Conservation (phyloP, 2,113 vertebrate species). For the Paralichthys olivaceus region DNA sequence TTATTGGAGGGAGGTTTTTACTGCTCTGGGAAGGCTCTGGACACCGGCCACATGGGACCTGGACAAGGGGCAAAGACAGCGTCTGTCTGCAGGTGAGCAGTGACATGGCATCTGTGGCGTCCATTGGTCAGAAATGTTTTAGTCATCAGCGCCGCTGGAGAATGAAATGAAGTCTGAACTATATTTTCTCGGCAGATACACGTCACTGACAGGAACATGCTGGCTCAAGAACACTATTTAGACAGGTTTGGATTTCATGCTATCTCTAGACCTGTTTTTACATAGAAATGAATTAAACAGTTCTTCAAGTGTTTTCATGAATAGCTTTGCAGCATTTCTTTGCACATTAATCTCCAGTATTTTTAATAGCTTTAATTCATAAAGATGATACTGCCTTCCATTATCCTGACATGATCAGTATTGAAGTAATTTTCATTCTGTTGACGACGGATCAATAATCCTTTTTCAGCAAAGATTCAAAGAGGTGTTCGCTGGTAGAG, state of each 20-base stretch:
- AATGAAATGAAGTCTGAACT: not conserved
- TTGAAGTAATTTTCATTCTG: too few species aligned
- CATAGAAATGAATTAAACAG: not conserved
- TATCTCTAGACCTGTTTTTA: not conserved
- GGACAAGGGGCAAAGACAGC: not conserved
- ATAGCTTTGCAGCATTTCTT: not conserved
- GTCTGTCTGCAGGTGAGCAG: conserved; percentile 4
- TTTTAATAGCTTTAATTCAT: not conserved
- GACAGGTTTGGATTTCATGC: not conserved
- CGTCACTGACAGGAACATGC: too few species aligned
- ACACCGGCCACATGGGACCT: conserved; percentile 16
- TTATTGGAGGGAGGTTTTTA: conserved; percentile 19
- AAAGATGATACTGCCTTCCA: too few species aligned
- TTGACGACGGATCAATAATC: too few species aligned
- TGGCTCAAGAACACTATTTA: conserved; percentile 3
- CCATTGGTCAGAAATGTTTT: conserved; percentile 15
- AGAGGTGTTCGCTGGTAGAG: too few species aligned
- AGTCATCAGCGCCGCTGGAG: not conserved
- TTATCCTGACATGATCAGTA: too few species aligned
- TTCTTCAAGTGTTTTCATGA: not conserved
- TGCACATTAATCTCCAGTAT: not conserved
- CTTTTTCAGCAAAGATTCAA: too few species aligned
- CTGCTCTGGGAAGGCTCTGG: conserved; percentile 30
- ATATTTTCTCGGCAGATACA: conserved; percentile 4
- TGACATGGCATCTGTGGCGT: not conserved